Evolutionary conservation across 2,888 invertebrate genomes (phyloP), one percentile per base, ranked within the genome.

Genomic region (Lymantria dispar): DNA sequence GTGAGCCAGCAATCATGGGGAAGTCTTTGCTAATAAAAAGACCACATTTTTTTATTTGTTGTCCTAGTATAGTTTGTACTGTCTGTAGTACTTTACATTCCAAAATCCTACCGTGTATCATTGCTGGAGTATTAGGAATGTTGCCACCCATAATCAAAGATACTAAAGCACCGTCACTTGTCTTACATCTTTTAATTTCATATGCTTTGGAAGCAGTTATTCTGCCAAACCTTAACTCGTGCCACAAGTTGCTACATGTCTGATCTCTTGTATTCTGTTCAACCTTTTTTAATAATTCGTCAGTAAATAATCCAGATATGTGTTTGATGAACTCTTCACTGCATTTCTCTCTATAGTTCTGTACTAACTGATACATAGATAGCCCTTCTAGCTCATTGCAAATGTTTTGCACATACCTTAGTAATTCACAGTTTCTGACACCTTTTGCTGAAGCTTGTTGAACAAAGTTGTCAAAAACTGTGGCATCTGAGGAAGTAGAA

Each of bases 161-260:
- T 22, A 50, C 40, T 39, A 54, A 36, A 39, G 50, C 30, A 12
- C 50, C 54, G 46, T 54, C 48, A n/a, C n/a, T n/a, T 8, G 47
- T 54, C 45, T 47, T 45, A 29, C 50, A 50, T 3, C 48, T 12
- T 12, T 48, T 47, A 1, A 50, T 45, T 47, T 50, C 54, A 45
- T 39, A 54, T 9, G 39, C n/a, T 36, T 43, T 50, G 8, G 50
- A 50, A 9, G 54, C 45, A 39, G 54, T 48, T 22, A 54, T 36
- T 45, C 54, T 47, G 3, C 54, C 54, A 48, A 50, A 50, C 10
- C 45, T 42, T 7, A 54, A 33, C 36, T 50, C 50, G 33, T 36
- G 46, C 36, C 36, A 44, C 36, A 49, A 49, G 15, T 8, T 39
- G 48, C 48, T 54, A 48, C 50, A 51, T 46, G 36, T 41, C 36